Base-by-base conservation (phyloP, 1,140 invertebrate species). In the Ctenoplectra terminalis region DNA sequence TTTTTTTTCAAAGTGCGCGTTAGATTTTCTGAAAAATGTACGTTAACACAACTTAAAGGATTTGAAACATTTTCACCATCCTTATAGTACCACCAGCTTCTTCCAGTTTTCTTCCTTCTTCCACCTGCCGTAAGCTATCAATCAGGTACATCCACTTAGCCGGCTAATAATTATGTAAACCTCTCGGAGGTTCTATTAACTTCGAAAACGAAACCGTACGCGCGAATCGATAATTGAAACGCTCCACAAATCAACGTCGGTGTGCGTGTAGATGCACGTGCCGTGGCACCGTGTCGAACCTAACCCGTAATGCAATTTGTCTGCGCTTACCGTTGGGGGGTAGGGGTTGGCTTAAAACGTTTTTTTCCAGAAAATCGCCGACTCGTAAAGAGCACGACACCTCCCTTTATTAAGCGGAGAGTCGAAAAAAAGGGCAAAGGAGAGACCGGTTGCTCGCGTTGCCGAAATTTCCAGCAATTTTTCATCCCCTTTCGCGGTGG, bases 391-490 rank as follows among this genome's bases (percentile, higher is more conserved):
- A 73, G 37, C 37, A 66, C 15, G n/a, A n/a, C n/a, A n/a, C n/a
- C n/a, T n/a, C n/a, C 61, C 76, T 88, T 87, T 88, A 88, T 88
- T 88, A 88, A 85, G 82, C 60, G 80, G 79, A 83, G 67, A 56
- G 48, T 29, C 60, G 69, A 70, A 71, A 48, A 40, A 31, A 34
- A 60, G 61, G 61, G 61, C 37, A 37, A 29, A 46, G 37, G 34
- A 26, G n/a, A 26, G 34, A 60, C 1, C 13, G 64, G 31, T 67
- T 40, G 46, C 29, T n/a, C 77, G 40, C 67, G 56, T 84, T 86
- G 74, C 75, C 84, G 86, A 90, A 87, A 89, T 90, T 88, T 88
- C 61, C 64, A 74, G 80, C 88, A 64, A 90, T 90, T 90, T 90
- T 90, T 90, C 90, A 90, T 89, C 83, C 86, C 81, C 86, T 87